Conservation (phyloP, 2,888 invertebrate genomes). For the Stenurella melanura region DNA sequence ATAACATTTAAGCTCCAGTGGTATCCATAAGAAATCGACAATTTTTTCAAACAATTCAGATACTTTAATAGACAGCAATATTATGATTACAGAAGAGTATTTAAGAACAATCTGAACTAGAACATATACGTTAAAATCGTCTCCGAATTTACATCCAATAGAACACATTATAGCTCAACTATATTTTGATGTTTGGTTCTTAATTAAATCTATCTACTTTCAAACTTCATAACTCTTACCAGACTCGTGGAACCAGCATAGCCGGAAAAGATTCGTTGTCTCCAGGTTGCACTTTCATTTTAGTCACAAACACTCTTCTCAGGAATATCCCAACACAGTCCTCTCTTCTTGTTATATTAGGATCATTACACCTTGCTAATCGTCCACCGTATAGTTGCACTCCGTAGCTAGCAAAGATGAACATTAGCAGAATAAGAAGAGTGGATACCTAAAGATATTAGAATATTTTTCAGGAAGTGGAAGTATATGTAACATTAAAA, state of each 20-base stretch:
- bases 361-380: slow-evolving; percentile 97
- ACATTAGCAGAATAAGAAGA: slow-evolving; percentile 96
- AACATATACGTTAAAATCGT: too few species aligned
- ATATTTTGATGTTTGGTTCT: too few species aligned
- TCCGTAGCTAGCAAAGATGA: slow-evolving; percentile 99
- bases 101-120: too few species aligned
- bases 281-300: slow-evolving; percentile 94
- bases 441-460: slow-evolving; percentile 86
- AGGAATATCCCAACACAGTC: slow-evolving; percentile 97
- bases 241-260: slow-evolving; percentile 96
- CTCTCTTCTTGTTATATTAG: slow-evolving; percentile 86
- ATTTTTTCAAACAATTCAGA: too few species aligned
- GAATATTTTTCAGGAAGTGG: background rate
- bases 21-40: too few species aligned
- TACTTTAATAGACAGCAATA: too few species aligned
- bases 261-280: slow-evolving; percentile 92
- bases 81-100: too few species aligned
- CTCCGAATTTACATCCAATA: too few species aligned
- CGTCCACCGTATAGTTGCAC: slow-evolving; percentile 98
- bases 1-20: too few species aligned
- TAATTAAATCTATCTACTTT: background rate
- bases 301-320: slow-evolving; percentile 96
- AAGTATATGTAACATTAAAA: background rate
- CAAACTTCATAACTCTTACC: slow-evolving; percentile 77
- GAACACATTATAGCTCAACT: too few species aligned